These are phyloP conservation scores for Andrena cerasifolii DNA, from an alignment of 1,140 invertebrate species.

Conservation along the genomic window DNA sequence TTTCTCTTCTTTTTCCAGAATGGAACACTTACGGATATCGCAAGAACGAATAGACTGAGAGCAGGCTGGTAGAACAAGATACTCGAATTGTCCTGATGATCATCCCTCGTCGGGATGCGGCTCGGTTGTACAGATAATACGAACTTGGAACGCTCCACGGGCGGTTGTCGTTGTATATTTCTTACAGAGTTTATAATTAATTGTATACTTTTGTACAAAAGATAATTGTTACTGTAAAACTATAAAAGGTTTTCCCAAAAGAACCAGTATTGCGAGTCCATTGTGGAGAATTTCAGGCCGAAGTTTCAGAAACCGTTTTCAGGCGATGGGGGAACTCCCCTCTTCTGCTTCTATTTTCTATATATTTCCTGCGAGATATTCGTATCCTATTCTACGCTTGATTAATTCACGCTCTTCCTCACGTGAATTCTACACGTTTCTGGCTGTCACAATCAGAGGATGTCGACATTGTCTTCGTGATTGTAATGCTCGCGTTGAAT, in stretches of 20 bases:
- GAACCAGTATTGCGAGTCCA: background rate
- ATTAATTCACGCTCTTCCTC: too few species aligned
- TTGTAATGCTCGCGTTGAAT: too few species aligned
- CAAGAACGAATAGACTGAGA: conserved; percentile 74
- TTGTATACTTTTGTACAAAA: conserved; percentile 34
- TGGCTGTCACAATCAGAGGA: too few species aligned
- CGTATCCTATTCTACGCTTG: too few species aligned
- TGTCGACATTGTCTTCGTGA: too few species aligned
- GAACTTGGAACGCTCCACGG: background rate
- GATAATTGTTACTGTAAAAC: background rate
- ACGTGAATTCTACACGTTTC: too few species aligned
- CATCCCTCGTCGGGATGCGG: background rate
- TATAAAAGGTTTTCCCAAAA: background rate
- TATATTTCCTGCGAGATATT: too few species aligned
- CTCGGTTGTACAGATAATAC: conserved; percentile 16
- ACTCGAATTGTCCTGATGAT: background rate
- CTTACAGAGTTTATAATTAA: background rate
- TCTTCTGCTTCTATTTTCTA: too few species aligned
- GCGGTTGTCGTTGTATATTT: background rate
- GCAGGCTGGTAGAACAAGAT: background rate
- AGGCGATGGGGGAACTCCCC: too few species aligned
- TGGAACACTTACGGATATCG: conserved; percentile 86
- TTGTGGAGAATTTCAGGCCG: too few species aligned
- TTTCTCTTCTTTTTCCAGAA: conserved; percentile 78
- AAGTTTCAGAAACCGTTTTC: too few species aligned